These are phyloP conservation scores for Blomia tropicalis DNA, from an alignment of 2,888 invertebrate genomes.

Conservation along the genomic window DNA sequence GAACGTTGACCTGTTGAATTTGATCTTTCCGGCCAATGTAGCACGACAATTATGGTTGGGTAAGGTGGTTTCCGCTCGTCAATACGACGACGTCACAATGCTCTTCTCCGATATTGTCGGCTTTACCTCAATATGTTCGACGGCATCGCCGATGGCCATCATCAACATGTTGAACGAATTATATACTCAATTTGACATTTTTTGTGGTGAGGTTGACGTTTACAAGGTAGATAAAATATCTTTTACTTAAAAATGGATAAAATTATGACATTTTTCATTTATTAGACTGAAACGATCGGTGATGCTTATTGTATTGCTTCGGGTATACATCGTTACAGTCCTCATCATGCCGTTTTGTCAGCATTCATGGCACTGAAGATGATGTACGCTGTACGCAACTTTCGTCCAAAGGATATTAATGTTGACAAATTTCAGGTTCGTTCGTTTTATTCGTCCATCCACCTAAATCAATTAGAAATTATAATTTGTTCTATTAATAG, in stretches of 20 bases:
- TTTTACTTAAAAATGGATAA: neutral
- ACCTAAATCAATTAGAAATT: too few relatives aligned
- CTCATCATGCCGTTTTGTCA: conserved; percentile 79
- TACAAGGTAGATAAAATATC: conserved; percentile 51
- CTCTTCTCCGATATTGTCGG: conserved; percentile 90
- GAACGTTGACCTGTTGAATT: conserved; percentile 77
- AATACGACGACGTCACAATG: conserved; percentile 83
- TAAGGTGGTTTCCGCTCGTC: conserved; percentile 76
- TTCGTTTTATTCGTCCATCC: too few relatives aligned
- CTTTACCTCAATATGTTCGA: conserved; percentile 85
- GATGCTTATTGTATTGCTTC: conserved; percentile 92
- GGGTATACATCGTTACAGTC: conserved; percentile 66
- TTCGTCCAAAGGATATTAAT: conserved; percentile 19
- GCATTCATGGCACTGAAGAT: conserved; percentile 92
- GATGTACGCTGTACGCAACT: conserved; percentile 54
- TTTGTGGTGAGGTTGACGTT: conserved; percentile 78
- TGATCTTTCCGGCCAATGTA: conserved; percentile 86
- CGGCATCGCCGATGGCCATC: conserved; percentile 86
- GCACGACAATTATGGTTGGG: conserved; percentile 83
- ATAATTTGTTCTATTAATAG: too few relatives aligned
- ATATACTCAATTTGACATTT: conserved; percentile 80
- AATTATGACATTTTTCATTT: neutral
- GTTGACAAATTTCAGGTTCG: conserved; percentile 20
- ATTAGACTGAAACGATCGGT: conserved; percentile 81
- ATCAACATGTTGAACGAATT: conserved; percentile 82